These are phyloP conservation scores for Rhysida immarginata DNA, from an alignment of 1,140 invertebrate genomes.

Conservation along the genomic window DNA sequence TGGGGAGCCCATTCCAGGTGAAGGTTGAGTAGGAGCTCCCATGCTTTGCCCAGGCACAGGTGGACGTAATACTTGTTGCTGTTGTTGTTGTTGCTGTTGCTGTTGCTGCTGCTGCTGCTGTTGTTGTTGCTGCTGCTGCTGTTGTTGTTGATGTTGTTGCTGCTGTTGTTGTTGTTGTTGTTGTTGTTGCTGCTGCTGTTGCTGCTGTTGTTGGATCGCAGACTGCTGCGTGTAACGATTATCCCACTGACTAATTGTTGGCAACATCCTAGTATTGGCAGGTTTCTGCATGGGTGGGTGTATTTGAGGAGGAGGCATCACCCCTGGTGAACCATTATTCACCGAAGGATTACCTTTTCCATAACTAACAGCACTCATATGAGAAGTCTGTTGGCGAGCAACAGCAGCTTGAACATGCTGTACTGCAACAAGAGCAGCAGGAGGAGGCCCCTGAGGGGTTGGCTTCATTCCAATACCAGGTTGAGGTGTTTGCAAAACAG, in stretches of 20 bases:
- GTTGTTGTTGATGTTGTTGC: constrained; percentile 19
- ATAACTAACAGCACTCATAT: constrained; percentile 29
- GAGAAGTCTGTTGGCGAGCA: constrained; percentile 53
- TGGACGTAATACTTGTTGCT: constrained; percentile 2
- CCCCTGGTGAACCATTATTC: constrained; percentile 9
- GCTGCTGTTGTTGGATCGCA: constrained; percentile 22
- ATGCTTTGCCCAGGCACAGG: background rate
- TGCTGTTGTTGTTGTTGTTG: constrained; percentile 22
- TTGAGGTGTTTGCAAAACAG: constrained; percentile 32
- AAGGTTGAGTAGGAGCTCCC: constrained; percentile 22
- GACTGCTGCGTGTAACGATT: constrained; percentile 1
- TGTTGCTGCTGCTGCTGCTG: constrained; percentile 14
- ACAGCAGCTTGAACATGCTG: constrained; percentile 86
- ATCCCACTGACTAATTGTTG: constrained; percentile 9
- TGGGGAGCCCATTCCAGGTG: constrained; percentile 12
- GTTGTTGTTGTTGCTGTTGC: constrained; percentile 5
- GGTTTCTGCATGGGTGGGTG: constrained; percentile 8
- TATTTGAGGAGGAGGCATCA: background rate
- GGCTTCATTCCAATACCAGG: constrained; percentile 45
- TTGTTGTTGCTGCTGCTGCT: constrained; percentile 20
- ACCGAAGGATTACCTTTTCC: constrained; percentile 50
- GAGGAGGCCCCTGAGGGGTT: constrained; percentile 54
- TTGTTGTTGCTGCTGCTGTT: constrained; percentile 19
- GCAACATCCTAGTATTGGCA: constrained; percentile 8
- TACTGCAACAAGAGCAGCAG: constrained; percentile 68